Conservation (phyloP, 2,888 invertebrate genomes). For the Heliothis peltigera region DNA sequence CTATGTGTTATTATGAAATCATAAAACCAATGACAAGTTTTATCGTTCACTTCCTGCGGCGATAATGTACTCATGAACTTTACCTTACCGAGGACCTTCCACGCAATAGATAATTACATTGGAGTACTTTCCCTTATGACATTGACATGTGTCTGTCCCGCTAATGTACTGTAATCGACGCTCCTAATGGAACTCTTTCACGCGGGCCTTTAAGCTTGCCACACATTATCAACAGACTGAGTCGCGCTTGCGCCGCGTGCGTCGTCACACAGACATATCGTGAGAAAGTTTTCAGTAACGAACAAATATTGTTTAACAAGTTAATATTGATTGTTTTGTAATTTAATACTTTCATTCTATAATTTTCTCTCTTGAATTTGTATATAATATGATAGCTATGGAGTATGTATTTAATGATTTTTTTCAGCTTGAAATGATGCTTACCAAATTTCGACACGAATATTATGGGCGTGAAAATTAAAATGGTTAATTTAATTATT, state of each 20-base stretch:
- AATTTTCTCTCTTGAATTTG: too few relatives aligned
- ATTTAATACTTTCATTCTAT: too few relatives aligned
- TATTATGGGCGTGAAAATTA: too few relatives aligned
- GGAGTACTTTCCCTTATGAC: slow-evolving; percentile 54
- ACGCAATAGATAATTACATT: slow-evolving; percentile 33
- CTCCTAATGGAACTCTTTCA: slow-evolving; percentile 65
- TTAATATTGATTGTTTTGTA: too few relatives aligned
- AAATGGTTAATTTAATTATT: too few relatives aligned
- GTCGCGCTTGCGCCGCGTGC: slow-evolving; percentile 7
- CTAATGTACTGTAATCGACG: slow-evolving; percentile 67
- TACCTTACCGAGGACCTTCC: slow-evolving; percentile 27
- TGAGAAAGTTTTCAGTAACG: neutral
- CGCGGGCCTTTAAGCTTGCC: slow-evolving; percentile 12
- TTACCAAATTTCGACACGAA: too few relatives aligned
- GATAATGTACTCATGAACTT: slow-evolving; percentile 20
- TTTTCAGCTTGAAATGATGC: too few relatives aligned
- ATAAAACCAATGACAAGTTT: slow-evolving; percentile 20
- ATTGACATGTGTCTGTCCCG: slow-evolving; percentile 63
- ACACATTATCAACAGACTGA: neutral
- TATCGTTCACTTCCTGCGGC: slow-evolving; percentile 26
- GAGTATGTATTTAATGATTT: too few relatives aligned
- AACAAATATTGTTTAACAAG: too few relatives aligned
- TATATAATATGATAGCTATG: too few relatives aligned
- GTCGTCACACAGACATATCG: neutral
- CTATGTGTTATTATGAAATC: neutral